Base-by-base conservation (phyloP, 2,797 vertebrate genomes). In the Ceyx erithaca region DNA sequence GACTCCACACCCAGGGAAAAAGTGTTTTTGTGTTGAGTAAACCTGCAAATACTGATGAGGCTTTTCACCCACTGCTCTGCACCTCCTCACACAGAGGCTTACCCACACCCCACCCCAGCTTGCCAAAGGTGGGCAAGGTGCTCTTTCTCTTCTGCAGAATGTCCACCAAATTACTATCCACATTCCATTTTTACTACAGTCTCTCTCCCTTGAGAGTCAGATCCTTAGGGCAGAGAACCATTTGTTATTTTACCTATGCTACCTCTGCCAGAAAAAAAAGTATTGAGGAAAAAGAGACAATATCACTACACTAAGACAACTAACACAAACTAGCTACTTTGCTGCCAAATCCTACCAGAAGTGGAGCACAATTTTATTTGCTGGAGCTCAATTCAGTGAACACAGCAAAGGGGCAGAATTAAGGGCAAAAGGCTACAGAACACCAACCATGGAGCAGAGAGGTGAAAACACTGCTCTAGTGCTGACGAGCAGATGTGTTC, bases 381-480 rank as follows among this genome's bases (percentile, higher is more conserved):
- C 19, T 41, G 16, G 41, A 79, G 35, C 48, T 81, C 45, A 6
- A 1, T 0, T 3, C 0, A 5, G 14, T 18, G 41, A 77, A 14
- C 9, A 6, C 22, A 12, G 1, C 12, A 49, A 43, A 48, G 35
- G 20, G 12, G 8, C 64, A 43, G 12, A 26, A 67, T 67, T 37
- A 45, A 40, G 22, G 41, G 10, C 18, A 63, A 83, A 80, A 0
- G 4, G 41, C 2, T 1, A 0, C 70, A 92, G 28, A 52, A 43
- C 6, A 9, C 1, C 0, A n/a, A 26, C 7, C 3, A 1, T 68
- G 41, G 48, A 51, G n/a, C 31, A 54, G 14, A 16, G 41, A 66
- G 33, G 30, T 37, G 37, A 0, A 0, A 85, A 54, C 0, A 2
- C 3, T 10, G 7, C 45, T 22, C 1, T 2, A 0, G 25, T 5